Evolutionary conservation across 2,888 invertebrate species (phyloP).

Genomic region (Sepioteuthis lessoniana): DNA sequence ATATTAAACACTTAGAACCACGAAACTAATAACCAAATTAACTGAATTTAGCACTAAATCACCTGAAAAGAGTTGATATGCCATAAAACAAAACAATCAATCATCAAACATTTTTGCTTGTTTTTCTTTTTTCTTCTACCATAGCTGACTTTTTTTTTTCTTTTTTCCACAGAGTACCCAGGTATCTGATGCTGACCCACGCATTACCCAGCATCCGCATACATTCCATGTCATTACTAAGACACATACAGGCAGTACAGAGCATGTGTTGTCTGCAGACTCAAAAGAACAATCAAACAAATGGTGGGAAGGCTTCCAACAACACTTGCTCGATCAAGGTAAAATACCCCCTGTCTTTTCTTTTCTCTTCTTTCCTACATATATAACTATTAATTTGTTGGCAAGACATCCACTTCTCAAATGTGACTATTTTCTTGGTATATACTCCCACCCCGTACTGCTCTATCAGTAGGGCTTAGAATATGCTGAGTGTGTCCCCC

Average conservation of each 20-base stretch:
- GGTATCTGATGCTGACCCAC: conserved; percentile 76
- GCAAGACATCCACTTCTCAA: not conserved
- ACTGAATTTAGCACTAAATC: no score
- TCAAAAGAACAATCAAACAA: conserved; percentile 76
- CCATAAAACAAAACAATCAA: no score
- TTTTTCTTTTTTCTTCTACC: not conserved
- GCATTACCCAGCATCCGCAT: conserved; percentile 73
- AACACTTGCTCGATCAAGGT: conserved; percentile 78
- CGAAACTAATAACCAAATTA: no score
- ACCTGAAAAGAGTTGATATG: no score
- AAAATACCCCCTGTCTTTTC: conserved; percentile 60
- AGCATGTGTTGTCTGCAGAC: conserved; percentile 76
- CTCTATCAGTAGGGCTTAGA: no score
- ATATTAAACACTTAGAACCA: no score
- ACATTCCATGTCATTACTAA: conserved; percentile 69
- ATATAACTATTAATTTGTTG: no score
- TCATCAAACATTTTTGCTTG: no score
- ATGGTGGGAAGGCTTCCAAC: conserved; percentile 78
- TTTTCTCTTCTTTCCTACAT: no score
- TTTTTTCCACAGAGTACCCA: conserved; percentile 76
- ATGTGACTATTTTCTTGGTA: no score
- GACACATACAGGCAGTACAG: conserved; percentile 58
- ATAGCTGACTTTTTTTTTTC: not conserved
- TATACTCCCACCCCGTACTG: no score
- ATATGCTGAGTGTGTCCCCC: no score